Conservation (phyloP, 2,113 vertebrate genomes). For the Daboia siamensis region DNA sequence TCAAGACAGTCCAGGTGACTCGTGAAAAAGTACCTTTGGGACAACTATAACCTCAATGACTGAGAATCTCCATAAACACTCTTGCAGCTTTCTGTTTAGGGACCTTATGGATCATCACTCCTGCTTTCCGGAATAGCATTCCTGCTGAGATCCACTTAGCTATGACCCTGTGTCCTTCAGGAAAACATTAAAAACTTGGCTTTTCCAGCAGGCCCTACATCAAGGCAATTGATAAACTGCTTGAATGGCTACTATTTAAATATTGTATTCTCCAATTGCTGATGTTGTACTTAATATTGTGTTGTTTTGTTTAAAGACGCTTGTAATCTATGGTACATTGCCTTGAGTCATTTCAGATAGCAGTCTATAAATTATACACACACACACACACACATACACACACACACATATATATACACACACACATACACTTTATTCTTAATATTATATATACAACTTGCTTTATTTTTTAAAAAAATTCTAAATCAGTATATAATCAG, state of each 20-base stretch:
- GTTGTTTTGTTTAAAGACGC: background rate
- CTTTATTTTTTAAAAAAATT: background rate
- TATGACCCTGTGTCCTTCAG: background rate
- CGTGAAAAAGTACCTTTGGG: too few relatives aligned
- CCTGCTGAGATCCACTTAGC: background rate
- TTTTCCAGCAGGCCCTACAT: background rate
- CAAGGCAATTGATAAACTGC: background rate
- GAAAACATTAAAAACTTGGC: background rate
- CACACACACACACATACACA: too few relatives aligned
- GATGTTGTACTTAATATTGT: background rate
- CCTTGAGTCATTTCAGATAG: background rate
- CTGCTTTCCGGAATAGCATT: background rate
- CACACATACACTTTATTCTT: slow-evolving; percentile 16
- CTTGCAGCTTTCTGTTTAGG: background rate
- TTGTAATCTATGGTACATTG: background rate
- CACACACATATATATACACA: too few relatives aligned
- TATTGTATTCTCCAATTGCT: background rate
- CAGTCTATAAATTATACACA: background rate
- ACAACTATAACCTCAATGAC: too few relatives aligned
- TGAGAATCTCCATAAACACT: background rate
- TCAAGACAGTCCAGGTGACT: too few relatives aligned
- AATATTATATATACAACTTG: background rate
- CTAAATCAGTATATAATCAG: too few relatives aligned
- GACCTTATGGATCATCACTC: background rate
- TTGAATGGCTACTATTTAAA: background rate